A percentile compares a stretch with the other conserved stretches of the same genome.
Evolutionary conservation across 2,797 vertebrate genomes (phyloP).

Genomic region (Chloroceryle amazona): DNA sequence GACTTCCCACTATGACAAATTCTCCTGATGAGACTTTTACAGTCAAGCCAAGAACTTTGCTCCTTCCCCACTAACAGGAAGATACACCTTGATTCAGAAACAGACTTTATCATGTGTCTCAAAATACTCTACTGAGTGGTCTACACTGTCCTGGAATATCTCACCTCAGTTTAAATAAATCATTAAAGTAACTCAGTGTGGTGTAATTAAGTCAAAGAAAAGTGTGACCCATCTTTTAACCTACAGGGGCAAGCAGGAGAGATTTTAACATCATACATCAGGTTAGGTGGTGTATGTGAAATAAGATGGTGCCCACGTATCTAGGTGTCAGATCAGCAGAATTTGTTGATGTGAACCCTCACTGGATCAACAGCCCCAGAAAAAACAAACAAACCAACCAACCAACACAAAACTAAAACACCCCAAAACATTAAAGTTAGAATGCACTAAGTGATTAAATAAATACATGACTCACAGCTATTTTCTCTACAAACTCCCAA

Average conservation of each 20-base stretch:
- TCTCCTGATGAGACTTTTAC: neutral
- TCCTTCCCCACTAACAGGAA: neutral
- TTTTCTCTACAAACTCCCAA: neutral
- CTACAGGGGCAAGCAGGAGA: neutral
- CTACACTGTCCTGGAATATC: neutral
- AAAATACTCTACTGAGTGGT: neutral
- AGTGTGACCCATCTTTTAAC: neutral
- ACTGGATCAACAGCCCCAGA: neutral
- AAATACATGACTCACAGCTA: neutral
- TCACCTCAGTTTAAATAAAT: neutral
- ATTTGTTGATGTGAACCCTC: neutral
- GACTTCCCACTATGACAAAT: neutral
- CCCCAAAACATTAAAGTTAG: neutral
- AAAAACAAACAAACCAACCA: neutral
- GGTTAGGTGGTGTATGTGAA: neutral
- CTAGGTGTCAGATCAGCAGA: neutral
- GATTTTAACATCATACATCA: neutral
- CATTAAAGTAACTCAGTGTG: neutral
- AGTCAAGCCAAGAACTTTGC: neutral
- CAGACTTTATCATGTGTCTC: rapidly evolving
- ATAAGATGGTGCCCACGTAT: neutral
- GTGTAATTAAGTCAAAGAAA: neutral
- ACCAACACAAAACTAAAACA: too few species aligned
- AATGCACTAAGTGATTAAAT: neutral
- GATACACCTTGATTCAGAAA: neutral